Percentiles rank a stretch among this genome's conserved stretches.
Evolutionary conservation across 2,797 vertebrate genomes (phyloP).

Genomic region (Prionace glauca): DNA sequence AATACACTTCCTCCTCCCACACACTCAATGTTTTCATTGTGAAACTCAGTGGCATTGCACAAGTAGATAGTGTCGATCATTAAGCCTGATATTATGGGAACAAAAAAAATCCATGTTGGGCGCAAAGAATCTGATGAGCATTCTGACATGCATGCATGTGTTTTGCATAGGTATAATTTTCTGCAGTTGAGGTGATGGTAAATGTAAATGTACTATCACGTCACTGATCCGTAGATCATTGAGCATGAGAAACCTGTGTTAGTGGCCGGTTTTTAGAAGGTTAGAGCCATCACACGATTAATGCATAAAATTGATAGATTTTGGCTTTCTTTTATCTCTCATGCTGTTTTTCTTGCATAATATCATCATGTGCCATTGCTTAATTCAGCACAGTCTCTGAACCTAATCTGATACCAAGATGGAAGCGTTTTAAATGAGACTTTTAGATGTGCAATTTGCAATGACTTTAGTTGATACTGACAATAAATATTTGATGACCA

Average conservation of each 20-base stretch:
- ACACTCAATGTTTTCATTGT: background rate
- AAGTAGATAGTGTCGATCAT: background rate
- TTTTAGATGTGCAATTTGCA: background rate
- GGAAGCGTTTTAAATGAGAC: background rate
- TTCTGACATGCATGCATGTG: background rate
- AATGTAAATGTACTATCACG: background rate
- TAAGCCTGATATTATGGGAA: background rate
- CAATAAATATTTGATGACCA: background rate
- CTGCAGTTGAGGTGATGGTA: background rate
- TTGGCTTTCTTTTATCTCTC: background rate
- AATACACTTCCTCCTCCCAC: background rate
- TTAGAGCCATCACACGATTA: background rate
- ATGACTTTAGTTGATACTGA: background rate
- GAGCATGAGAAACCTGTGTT: background rate
- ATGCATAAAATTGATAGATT: background rate
- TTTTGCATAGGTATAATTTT: background rate
- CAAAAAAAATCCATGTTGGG: background rate
- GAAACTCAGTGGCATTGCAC: background rate
- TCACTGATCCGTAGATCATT: background rate
- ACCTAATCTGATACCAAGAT: background rate
- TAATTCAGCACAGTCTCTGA: background rate
- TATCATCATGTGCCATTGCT: background rate
- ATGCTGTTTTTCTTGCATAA: background rate
- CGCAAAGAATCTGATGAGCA: background rate
- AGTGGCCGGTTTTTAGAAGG: background rate